Evolutionary conservation across 1,140 invertebrate genomes (phyloP), one percentile per base, ranked within the genome.

Genomic region (Drosophila equinoxialis): DNA sequence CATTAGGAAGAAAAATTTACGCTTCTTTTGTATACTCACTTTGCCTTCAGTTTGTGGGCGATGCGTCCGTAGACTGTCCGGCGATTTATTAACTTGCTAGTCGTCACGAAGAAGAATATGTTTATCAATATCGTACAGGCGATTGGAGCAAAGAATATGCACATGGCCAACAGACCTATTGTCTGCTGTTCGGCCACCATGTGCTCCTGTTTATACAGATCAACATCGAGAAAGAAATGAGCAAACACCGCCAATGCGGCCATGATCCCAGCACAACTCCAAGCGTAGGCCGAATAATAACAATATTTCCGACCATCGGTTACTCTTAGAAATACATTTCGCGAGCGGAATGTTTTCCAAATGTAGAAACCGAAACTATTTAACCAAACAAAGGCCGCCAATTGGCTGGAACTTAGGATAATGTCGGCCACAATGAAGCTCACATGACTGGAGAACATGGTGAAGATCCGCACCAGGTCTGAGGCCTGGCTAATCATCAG

Each of bases 281-380:
- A 97, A 1, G 96, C 95, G 77, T 96, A 97, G 20, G 93, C 93
- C 0, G 96, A 96, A 86, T 97, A 97, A 78, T 96, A 97, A 81
- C 96, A 97, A 90, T 97, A 97, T 92, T 97, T 97, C 65, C 94
- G 93, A 1, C 96, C 95, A 92, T 97, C 96, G 0, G 96, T 97
- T 54, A 97, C 96, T 55, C 96, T 93, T 6, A 97, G 91, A 83
- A 96, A 97, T 13, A 97, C 96, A 90, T 97, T 97, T 30, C 96
- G 93, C 20, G 96, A 97, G 63, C 96, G 96, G 77, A 97, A 97
- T 1, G 96, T 97, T 90, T 95, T 96, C 96, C 96, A 97, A 51
- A 97, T 96, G 86, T 97, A 97, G 91, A 96, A 97, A 48, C 96
- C 96, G 62, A 96, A 94, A 78, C 96, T 96, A 78, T 96, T 97